These are phyloP conservation scores for Sarcoramphus papa DNA, from an alignment of 2,797 vertebrate species.

Conservation along the genomic window DNA sequence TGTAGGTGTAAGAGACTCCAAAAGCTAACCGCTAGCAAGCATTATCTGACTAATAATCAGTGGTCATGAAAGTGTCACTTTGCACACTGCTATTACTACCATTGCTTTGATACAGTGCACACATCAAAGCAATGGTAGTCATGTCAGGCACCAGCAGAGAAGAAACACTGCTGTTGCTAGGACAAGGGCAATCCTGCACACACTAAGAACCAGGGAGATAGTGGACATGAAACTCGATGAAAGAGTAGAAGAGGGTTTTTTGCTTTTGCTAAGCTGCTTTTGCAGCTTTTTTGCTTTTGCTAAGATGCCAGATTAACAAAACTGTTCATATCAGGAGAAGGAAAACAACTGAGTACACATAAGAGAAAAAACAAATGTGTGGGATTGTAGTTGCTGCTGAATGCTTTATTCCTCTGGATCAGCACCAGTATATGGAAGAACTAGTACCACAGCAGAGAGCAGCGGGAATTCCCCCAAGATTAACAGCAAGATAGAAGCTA, in stretches of 20 bases:
- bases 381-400: background rate
- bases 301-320: background rate
- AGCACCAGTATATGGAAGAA: background rate
- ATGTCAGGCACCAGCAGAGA: background rate
- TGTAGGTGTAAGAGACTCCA: background rate
- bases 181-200: background rate
- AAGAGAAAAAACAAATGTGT: background rate
- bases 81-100: background rate
- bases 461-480: background rate
- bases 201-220: background rate
- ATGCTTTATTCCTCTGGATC: background rate
- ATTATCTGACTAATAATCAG: background rate
- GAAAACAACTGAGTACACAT: background rate
- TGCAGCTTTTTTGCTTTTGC: background rate
- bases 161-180: background rate
- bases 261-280: background rate
- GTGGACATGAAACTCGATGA: background rate
- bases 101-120: background rate
- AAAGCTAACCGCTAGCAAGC: background rate
- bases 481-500: background rate
- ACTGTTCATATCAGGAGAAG: background rate
- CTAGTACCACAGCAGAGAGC: background rate
- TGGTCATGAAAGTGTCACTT: background rate
- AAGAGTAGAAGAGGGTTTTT: background rate
- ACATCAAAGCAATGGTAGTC: background rate